phyloP scores from a whole-genome alignment of 2,113 vertebrate genomes.

The Otolemur garnettii region DNA sequence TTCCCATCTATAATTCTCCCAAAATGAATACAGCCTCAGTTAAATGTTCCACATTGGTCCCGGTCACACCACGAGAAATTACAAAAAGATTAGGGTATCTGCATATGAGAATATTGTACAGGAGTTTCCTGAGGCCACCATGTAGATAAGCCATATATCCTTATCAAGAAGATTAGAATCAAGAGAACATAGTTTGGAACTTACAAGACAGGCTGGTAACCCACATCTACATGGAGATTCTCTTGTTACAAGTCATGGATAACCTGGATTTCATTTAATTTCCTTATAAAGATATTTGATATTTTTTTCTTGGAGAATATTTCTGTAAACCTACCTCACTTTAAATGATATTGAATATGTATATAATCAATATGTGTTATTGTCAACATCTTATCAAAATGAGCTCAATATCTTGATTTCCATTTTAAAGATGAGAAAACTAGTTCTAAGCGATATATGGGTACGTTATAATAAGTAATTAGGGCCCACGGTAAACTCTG shows the following conservation, averaged over 20 bases:
- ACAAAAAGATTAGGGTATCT: background rate
- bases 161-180: background rate
- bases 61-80: background rate
- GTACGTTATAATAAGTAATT: background rate
- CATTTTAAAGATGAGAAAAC: constrained; percentile 28
- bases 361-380: background rate
- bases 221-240: background rate
- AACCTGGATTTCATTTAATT: background rate
- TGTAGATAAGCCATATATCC: background rate
- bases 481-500: background rate
- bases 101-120: background rate
- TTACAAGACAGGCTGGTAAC: background rate
- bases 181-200: background rate
- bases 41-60: background rate
- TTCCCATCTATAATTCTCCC: background rate
- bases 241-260: background rate
- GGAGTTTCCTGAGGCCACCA: background rate
- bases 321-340: background rate
- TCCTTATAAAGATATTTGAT: background rate
- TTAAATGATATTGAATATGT: background rate
- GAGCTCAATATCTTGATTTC: background rate
- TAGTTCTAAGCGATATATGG: background rate
- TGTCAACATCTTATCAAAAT: background rate
- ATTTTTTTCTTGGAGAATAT: background rate
- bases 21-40: background rate